Percentiles rank a stretch among this genome's conserved stretches.
Evolutionary conservation across 1,140 invertebrate species (phyloP).

Genomic region (Brachionus asplanchnoidis): DNA sequence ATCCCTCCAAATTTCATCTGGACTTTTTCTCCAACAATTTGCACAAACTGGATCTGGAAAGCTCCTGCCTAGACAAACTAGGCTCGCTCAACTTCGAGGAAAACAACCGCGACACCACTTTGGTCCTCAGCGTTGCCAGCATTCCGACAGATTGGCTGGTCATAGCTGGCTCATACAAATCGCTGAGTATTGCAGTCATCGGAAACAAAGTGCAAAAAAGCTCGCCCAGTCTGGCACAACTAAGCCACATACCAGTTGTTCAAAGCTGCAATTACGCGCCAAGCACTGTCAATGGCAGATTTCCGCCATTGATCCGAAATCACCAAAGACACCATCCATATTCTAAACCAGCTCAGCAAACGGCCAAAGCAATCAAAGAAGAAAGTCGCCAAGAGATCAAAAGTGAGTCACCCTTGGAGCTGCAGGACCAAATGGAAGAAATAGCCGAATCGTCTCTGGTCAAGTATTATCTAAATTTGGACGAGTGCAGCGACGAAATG

Average conservation of each 20-base stretch:
- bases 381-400: background rate
- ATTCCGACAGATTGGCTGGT: slow-evolving; percentile 30
- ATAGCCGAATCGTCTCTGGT: background rate
- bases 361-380: background rate
- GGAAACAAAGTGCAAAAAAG: background rate
- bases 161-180: background rate
- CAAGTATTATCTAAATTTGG: background rate
- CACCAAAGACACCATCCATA: background rate
- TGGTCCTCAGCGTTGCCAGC: background rate
- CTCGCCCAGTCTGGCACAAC: background rate
- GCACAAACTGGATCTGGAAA: background rate
- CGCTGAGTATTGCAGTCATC: background rate
- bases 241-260: background rate
- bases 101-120: background rate
- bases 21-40: slow-evolving; percentile 38
- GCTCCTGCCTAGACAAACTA: background rate
- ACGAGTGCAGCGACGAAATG: background rate
- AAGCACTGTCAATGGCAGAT: background rate
- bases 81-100: background rate
- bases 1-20: background rate
- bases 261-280: background rate
- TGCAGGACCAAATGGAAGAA: background rate
- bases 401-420: background rate
- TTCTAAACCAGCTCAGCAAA: background rate
- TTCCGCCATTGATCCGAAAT: background rate